These are phyloP conservation scores for Natator depressus DNA, from an alignment of 2,113 vertebrate genomes.

Conservation along the genomic window DNA sequence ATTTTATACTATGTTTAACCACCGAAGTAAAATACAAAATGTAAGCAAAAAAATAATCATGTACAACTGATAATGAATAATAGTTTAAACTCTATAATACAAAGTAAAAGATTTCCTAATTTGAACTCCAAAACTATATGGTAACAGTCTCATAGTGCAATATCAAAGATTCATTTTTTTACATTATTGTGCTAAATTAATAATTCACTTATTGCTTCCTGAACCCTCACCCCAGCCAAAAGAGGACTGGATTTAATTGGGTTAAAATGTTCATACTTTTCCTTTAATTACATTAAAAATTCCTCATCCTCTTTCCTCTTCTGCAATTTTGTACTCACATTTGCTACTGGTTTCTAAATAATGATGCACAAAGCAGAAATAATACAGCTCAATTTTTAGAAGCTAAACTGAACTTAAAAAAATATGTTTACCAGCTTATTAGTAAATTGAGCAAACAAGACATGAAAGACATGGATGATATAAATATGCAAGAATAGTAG, in stretches of 20 bases:
- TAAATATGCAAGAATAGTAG: neutral
- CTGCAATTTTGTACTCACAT: neutral
- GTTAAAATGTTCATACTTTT: neutral
- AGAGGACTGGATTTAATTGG: constrained; percentile 15
- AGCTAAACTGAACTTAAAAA: neutral
- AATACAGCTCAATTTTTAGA: neutral
- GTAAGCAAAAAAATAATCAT: constrained; percentile 22
- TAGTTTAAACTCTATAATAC: neutral
- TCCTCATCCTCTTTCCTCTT: neutral
- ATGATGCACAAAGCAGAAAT: neutral
- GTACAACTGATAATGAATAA: constrained; percentile 6
- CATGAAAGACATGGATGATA: neutral
- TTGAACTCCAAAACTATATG: neutral
- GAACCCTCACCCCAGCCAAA: neutral
- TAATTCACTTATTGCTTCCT: neutral
- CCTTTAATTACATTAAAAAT: neutral
- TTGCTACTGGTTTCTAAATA: neutral
- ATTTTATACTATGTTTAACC: constrained; percentile 9
- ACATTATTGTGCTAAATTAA: neutral
- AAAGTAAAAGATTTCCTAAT: neutral
- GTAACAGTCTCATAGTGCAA: neutral
- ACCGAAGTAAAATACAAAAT: neutral
- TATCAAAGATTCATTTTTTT: constrained; percentile 43
- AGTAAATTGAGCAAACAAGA: neutral
- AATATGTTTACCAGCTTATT: neutral